Evolutionary conservation across 2,888 invertebrate genomes (phyloP).

Genomic region (Drosophila ustulata): DNA sequence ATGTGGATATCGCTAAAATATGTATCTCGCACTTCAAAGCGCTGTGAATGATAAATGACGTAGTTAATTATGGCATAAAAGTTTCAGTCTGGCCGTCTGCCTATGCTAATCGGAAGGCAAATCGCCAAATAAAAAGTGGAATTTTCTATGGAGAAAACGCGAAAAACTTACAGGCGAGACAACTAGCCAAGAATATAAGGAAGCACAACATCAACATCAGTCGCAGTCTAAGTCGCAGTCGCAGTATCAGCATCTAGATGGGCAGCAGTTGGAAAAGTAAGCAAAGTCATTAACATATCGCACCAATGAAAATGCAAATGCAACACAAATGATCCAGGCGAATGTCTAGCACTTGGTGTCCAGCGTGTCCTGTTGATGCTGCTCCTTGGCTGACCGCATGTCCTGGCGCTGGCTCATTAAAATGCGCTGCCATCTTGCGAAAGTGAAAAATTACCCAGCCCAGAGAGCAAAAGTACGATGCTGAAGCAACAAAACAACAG

Average conservation of each 20-base stretch:
- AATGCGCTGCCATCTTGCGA: constrained; percentile 82
- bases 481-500: constrained; percentile 25
- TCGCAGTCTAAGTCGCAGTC: constrained; percentile 1
- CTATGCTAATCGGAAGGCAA: constrained; percentile 54
- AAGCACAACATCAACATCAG: neutral
- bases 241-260: constrained; percentile 52
- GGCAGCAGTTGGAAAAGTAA: constrained; percentile 55
- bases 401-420: constrained; percentile 67
- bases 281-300: constrained; percentile 80
- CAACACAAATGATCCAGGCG: constrained; percentile 66
- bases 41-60: constrained; percentile 64
- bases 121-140: constrained; percentile 15
- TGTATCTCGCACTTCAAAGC: constrained; percentile 11
- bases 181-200: constrained; percentile 4
- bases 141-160: constrained; percentile 1
- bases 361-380: constrained; percentile 11
- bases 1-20: constrained; percentile 6
- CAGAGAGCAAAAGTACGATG: constrained; percentile 39
- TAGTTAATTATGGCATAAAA: constrained; percentile 57
- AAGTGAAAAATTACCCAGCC: constrained; percentile 83
- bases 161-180: constrained; percentile 29
- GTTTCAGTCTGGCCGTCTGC: constrained; percentile 41
- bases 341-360: constrained; percentile 23
- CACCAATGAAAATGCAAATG: constrained; percentile 79
- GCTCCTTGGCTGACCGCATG: constrained; percentile 56